phyloP scores from a whole-genome alignment of 2,797 vertebrate species.

The Acanthurus leucopareius region DNA sequence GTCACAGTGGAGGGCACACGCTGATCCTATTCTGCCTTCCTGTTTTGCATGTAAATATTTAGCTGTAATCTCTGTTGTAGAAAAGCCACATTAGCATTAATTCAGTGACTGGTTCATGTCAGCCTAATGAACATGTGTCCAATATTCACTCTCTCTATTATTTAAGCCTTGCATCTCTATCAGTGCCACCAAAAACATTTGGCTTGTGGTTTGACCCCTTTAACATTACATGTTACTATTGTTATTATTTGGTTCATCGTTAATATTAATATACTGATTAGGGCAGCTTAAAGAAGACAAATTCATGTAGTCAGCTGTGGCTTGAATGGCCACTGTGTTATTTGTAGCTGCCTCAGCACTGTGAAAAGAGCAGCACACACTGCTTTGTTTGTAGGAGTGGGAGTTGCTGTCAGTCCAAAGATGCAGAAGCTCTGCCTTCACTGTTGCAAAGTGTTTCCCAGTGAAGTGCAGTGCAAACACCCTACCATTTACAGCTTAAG shows the following conservation, averaged over 20 bases:
- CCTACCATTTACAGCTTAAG: conserved; percentile 7
- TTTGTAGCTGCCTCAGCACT: background rate
- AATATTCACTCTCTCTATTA: background rate
- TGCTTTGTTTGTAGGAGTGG: conserved; percentile 31
- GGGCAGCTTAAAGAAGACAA: background rate
- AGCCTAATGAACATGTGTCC: background rate
- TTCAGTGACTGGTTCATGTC: too few species aligned
- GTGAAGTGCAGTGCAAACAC: conserved; percentile 19
- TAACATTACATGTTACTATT: background rate
- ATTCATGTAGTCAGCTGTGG: background rate
- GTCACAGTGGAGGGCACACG: too few species aligned
- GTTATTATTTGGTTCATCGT: background rate
- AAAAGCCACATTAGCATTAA: background rate
- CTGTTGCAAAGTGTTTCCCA: conserved; percentile 16
- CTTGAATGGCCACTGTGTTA: conserved; percentile 5
- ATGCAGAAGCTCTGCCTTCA: background rate
- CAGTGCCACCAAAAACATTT: background rate
- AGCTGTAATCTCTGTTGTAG: too few species aligned
- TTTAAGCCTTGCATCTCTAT: background rate
- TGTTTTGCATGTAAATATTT: too few species aligned
- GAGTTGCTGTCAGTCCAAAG: conserved; percentile 42
- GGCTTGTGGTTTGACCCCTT: background rate
- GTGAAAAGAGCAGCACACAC: background rate
- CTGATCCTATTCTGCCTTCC: too few species aligned
- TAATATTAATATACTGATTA: background rate